phyloP scores from a whole-genome alignment of 2,797 vertebrate species.

The Coendou prehensilis region DNA sequence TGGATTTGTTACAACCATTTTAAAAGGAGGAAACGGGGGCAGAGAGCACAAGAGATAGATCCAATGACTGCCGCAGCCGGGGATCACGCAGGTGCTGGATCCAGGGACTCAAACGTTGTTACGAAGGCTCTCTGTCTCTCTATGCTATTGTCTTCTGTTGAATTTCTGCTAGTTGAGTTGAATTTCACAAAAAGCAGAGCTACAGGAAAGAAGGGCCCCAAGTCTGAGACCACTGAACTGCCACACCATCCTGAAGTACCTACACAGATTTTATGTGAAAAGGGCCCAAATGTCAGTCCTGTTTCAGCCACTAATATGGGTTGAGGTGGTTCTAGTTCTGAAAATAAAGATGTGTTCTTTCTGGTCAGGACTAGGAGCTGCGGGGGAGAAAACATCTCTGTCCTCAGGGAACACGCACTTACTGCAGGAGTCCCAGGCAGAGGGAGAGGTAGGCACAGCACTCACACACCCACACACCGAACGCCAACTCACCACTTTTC shows the following conservation, averaged over 20 bases:
- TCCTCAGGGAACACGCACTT: not conserved
- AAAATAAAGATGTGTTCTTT: not conserved
- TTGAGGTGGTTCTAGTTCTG: not conserved
- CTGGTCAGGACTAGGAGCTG: not conserved
- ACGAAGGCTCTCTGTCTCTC: not conserved
- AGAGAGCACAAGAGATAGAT: conserved; percentile 7
- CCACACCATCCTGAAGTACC: not conserved
- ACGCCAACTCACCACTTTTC: not conserved
- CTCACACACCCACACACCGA: not conserved
- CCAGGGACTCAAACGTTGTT: not conserved
- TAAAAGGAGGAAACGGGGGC: conserved; percentile 37
- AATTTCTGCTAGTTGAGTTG: not conserved
- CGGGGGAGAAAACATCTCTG: not conserved
- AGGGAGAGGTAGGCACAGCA: not conserved
- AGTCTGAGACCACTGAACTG: not conserved
- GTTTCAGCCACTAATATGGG: not conserved
- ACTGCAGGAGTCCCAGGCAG: not conserved
- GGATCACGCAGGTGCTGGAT: not conserved
- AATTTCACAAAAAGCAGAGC: conserved; percentile 27
- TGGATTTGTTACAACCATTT: conserved; percentile 37
- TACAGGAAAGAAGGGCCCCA: conserved; percentile 11
- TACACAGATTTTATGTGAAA: not conserved
- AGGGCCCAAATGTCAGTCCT: not conserved
- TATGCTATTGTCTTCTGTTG: not conserved
- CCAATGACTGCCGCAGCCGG: not conserved